A percentile compares a stretch with the other conserved stretches of the same genome.
phyloP scores from a whole-genome alignment of 2,113 vertebrate genomes.

The Lynx canadensis region DNA sequence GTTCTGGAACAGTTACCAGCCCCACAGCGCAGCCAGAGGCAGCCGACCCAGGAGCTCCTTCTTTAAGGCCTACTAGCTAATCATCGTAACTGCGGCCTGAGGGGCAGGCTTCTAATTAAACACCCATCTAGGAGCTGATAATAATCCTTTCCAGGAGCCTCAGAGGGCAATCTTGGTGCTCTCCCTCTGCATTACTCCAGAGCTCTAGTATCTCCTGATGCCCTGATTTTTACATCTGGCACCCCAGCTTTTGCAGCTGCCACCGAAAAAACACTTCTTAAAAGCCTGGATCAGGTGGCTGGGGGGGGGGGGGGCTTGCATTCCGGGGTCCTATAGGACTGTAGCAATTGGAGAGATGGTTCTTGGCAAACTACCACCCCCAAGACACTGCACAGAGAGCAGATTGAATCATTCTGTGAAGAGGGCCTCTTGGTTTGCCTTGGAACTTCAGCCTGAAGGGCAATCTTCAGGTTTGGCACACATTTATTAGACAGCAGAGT shows the following conservation, averaged over 20 bases:
- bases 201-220: background rate
- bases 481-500: background rate
- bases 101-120: background rate
- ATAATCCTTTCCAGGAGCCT: background rate
- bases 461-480: background rate
- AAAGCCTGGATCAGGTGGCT: background rate
- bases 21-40: background rate
- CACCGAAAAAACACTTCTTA: background rate
- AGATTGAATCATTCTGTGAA: background rate
- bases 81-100: background rate
- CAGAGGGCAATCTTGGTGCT: background rate
- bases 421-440: background rate
- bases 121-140: background rate
- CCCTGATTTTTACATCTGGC: background rate
- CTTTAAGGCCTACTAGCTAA: background rate
- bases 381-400: background rate
- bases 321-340: background rate
- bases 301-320: background rate
- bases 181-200: background rate
- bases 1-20: background rate
- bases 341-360: background rate
- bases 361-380: background rate
- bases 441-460: background rate
- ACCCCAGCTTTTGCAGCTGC: background rate
- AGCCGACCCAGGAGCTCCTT: background rate